Conservation (phyloP, 2,113 vertebrate species). For the Anguilla japonica region DNA sequence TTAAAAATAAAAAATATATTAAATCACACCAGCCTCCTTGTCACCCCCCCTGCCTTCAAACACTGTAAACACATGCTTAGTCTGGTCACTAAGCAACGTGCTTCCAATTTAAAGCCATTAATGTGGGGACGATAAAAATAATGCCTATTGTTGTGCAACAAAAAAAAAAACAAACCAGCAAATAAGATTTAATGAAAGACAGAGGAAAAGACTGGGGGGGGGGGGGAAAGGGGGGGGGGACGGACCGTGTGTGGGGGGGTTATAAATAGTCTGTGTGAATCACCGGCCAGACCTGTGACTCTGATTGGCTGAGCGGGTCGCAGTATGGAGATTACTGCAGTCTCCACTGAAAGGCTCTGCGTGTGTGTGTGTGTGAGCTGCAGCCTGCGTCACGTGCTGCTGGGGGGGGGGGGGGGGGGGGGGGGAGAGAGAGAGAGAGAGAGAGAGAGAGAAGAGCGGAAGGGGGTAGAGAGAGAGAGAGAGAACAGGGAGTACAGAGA, state of each 20-base stretch:
- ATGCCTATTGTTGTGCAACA: neutral
- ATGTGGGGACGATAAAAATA: neutral
- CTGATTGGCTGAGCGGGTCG: neutral
- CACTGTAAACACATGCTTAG: neutral
- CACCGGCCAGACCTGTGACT: neutral
- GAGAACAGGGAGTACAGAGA: too few species aligned
- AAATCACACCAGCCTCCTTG: neutral
- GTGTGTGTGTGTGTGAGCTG: neutral
- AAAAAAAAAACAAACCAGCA: neutral
- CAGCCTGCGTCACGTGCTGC: neutral
- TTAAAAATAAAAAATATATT: neutral
- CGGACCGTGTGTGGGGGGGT: neutral
- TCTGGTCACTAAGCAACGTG: neutral
- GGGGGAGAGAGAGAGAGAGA: neutral
- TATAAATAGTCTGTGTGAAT: neutral
- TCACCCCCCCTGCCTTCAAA: neutral
- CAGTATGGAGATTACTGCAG: constrained; percentile 9
- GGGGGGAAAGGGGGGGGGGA: neutral
- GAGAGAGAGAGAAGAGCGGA: neutral
- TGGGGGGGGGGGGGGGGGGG: neutral
- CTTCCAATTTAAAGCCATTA: neutral
- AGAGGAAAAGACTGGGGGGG: too few species aligned
- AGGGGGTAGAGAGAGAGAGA: too few species aligned
- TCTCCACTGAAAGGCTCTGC: neutral
- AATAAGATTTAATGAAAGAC: neutral